These are phyloP conservation scores for Manduca sexta DNA, from an alignment of 1,140 invertebrate genomes.

Conservation along the genomic window DNA sequence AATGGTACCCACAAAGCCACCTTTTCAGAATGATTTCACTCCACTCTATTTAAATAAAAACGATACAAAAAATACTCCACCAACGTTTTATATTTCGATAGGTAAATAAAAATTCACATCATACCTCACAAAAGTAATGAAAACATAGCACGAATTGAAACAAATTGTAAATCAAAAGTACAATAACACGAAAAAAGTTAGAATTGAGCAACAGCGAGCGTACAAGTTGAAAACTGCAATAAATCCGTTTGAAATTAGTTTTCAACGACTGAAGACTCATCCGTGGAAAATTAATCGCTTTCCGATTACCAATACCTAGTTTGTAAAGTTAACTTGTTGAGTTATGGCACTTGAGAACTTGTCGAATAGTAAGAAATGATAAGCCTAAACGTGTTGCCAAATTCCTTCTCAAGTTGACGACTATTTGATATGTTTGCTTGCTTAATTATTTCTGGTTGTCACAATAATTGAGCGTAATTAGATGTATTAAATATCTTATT, in stretches of 20 bases:
- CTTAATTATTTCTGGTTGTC: too few relatives aligned
- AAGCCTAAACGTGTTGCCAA: conserved; percentile 7
- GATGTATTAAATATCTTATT: too few relatives aligned
- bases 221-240: conserved; percentile 23
- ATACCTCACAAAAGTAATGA: background rate
- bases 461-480: too few relatives aligned
- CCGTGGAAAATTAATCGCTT: conserved; percentile 31
- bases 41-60: too few relatives aligned
- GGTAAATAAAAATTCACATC: conserved; percentile 1
- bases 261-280: conserved; percentile 30
- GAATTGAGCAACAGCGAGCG: conserved; percentile 5
- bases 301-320: conserved; percentile 30
- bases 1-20: too few relatives aligned
- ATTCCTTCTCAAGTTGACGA: background rate
- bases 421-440: too few relatives aligned
- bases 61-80: background rate
- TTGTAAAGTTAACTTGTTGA: conserved; percentile 30
- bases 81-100: background rate
- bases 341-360: conserved; percentile 26
- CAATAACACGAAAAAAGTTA: conserved; percentile 4
- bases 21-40: too few relatives aligned
- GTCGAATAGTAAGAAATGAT: conserved; percentile 12
- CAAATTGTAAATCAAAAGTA: background rate
- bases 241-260: conserved; percentile 29
- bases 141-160: background rate